Conservation (phyloP, 2,113 vertebrate species). For the Hypocryptadius cinnamomeus region DNA sequence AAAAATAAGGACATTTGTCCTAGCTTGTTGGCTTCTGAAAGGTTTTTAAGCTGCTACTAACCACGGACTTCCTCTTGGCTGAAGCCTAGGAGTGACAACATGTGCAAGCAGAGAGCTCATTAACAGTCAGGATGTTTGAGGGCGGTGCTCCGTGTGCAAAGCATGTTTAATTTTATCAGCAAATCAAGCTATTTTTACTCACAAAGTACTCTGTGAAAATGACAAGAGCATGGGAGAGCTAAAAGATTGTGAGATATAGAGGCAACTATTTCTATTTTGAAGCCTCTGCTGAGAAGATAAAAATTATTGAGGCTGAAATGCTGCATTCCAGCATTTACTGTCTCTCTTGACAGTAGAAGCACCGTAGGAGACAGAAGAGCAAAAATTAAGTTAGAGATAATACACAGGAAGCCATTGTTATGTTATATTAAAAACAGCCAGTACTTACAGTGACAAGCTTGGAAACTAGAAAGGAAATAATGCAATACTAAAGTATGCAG, state of each 20-base stretch:
- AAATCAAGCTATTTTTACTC: slow-evolving; percentile 49
- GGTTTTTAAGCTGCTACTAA: slow-evolving; percentile 5
- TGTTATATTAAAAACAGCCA: slow-evolving; percentile 28
- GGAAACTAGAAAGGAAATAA: slow-evolving; percentile 20
- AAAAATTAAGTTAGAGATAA: slow-evolving; percentile 33
- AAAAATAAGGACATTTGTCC: neutral
- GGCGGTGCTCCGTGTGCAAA: neutral
- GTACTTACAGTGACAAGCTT: neutral
- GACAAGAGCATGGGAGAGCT: neutral
- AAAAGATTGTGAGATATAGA: neutral
- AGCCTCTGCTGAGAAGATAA: neutral
- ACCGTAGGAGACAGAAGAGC: neutral
- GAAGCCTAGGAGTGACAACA: neutral
- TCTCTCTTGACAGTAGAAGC: neutral
- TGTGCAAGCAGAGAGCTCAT: neutral
- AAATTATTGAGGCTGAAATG: slow-evolving; percentile 5
- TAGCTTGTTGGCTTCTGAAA: neutral
- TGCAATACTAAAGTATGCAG: neutral
- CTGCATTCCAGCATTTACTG: neutral
- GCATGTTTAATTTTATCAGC: slow-evolving; percentile 44
- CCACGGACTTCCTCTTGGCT: slow-evolving; percentile 24
- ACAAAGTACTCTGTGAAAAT: neutral
- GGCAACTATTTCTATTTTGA: slow-evolving; percentile 14
- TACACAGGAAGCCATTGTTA: slow-evolving; percentile 39
- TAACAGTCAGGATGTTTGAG: slow-evolving; percentile 36